Conservation (phyloP, 2,888 invertebrate species). For the Cremastobaeus sp. region DNA sequence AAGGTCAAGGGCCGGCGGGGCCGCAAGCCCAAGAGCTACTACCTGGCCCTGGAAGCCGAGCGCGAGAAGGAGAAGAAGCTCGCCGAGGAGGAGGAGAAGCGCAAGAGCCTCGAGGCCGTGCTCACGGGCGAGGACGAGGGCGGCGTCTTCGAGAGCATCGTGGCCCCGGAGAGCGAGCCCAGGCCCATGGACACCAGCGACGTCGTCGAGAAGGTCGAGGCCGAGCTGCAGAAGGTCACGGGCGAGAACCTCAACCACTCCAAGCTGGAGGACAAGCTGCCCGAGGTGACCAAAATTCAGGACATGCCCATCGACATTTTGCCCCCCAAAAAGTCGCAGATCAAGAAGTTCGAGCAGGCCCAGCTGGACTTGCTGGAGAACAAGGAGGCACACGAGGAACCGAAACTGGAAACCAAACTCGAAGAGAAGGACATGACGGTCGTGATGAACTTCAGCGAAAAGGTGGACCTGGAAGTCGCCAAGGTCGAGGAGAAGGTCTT, state of each 20-base stretch:
- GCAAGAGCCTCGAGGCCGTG: too few species aligned
- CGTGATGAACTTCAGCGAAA: too few species aligned
- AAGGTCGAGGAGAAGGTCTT: too few species aligned
- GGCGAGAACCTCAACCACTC: too few species aligned
- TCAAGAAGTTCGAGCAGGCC: constrained; percentile 75
- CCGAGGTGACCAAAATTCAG: constrained; percentile 1
- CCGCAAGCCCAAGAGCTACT: constrained; percentile 37
- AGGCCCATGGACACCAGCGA: too few species aligned
- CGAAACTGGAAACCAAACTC: neutral
- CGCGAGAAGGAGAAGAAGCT: neutral
- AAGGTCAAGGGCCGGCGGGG: constrained; percentile 39
- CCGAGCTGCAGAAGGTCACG: too few species aligned
- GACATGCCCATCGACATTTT: constrained; percentile 66
- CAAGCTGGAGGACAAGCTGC: constrained; percentile 1
- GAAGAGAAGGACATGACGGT: neutral
- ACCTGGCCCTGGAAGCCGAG: constrained; percentile 34
- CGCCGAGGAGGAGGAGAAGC: neutral
- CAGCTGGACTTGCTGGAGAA: constrained; percentile 70
- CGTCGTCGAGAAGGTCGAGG: too few species aligned
- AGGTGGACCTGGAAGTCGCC: constrained; percentile 42
- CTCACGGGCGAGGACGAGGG: too few species aligned
- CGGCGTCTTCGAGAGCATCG: too few species aligned
- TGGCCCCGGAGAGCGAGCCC: too few species aligned
- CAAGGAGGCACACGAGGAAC: constrained; percentile 15
- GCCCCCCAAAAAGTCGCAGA: constrained; percentile 75